Conservation (phyloP, 2,113 vertebrate genomes). For the Dipodomys merriami region DNA sequence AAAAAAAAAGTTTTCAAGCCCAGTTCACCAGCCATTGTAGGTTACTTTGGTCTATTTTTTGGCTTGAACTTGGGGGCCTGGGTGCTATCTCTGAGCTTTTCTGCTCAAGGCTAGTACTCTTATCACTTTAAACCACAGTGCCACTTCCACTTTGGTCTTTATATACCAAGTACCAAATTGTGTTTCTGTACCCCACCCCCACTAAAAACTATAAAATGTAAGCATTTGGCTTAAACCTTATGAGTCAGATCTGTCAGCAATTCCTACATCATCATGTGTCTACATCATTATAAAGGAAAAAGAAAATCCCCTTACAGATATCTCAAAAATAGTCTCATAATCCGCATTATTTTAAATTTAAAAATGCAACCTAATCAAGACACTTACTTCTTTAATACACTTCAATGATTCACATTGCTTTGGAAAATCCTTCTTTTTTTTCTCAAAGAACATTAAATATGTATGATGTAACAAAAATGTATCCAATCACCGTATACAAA, state of each 20-base stretch:
- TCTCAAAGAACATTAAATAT: not conserved
- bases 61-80: too few species aligned
- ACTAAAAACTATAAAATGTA: not conserved
- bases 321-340: not conserved
- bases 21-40: not conserved
- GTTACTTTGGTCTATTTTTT: not conserved
- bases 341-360: not conserved
- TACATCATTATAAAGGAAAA: not conserved
- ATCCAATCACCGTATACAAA: not conserved
- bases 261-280: not conserved
- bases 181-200: not conserved
- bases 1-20: not conserved
- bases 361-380: not conserved
- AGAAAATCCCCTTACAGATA: not conserved
- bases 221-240: slow-evolving; percentile 2
- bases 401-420: not conserved
- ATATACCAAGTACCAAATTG: not conserved
- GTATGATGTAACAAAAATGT: not conserved
- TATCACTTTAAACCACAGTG: too few species aligned
- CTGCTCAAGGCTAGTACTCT: too few species aligned
- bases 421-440: not conserved
- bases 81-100: too few species aligned
- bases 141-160: not conserved
- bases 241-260: not conserved
- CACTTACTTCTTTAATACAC: not conserved